phyloP scores from a whole-genome alignment of 2,113 vertebrate genomes.

The Hyaena hyaena region DNA sequence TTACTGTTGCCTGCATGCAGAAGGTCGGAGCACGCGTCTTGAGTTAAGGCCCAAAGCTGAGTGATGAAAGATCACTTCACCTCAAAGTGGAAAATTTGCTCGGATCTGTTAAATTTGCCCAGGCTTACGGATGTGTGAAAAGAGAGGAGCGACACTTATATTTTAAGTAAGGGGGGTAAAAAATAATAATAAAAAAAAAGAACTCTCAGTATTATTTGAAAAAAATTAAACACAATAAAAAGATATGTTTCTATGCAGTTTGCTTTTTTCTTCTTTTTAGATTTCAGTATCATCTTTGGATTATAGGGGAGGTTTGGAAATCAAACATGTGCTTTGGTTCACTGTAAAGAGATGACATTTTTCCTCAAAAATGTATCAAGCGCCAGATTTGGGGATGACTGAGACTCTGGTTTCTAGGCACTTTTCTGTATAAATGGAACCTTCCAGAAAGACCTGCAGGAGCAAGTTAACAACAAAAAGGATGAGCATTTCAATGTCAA shows the following conservation, averaged over 20 bases:
- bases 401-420: neutral
- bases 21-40: accelerated
- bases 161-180: neutral
- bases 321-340: neutral
- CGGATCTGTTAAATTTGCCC: neutral
- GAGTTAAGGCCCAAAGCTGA: neutral
- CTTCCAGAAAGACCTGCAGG: neutral
- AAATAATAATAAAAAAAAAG: neutral
- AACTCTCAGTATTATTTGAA: neutral
- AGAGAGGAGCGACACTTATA: neutral
- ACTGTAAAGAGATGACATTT: neutral
- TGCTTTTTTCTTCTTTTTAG: neutral
- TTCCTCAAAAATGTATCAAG: neutral
- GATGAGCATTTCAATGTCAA: neutral
- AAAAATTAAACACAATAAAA: neutral
- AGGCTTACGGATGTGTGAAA: neutral
- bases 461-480: neutral
- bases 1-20: too few species aligned
- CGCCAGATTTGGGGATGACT: neutral
- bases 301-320: neutral
- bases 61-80: too few species aligned
- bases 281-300: neutral
- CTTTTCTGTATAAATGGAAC: neutral
- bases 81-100: neutral
- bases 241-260: neutral